Evolutionary conservation across 2,888 invertebrate genomes (phyloP).

Genomic region (Lithosia quadra): DNA sequence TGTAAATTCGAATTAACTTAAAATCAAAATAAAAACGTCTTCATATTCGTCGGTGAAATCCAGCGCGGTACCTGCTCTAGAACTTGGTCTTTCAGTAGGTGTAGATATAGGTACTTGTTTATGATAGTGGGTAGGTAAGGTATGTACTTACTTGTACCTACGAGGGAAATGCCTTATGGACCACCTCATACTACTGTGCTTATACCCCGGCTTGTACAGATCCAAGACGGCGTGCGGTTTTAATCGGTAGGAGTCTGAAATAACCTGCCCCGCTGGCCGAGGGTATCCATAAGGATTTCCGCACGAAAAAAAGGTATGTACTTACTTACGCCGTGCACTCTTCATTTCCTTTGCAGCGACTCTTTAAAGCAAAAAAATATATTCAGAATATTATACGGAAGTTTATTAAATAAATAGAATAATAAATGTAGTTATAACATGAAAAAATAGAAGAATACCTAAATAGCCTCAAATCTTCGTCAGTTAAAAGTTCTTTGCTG

Average conservation of each 20-base stretch:
- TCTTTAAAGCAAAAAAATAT: not conserved
- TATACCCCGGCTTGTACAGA: too few relatives aligned
- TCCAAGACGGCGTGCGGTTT: too few relatives aligned
- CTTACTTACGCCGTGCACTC: not conserved
- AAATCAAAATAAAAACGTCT: too few relatives aligned
- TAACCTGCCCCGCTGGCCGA: too few relatives aligned
- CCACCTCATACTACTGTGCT: too few relatives aligned
- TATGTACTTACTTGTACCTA: conserved; percentile 2
- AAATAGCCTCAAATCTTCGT: conserved; percentile 10
- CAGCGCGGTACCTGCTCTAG: not conserved
- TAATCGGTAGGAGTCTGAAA: too few relatives aligned
- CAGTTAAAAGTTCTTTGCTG: conserved; percentile 1
- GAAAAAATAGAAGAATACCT: conserved; percentile 19
- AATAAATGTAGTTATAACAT: not conserved
- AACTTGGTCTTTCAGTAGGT: not conserved
- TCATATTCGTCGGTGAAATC: not conserved
- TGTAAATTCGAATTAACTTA: too few relatives aligned
- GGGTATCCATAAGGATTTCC: too few relatives aligned
- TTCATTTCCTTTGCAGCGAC: not conserved
- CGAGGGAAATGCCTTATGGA: too few relatives aligned
- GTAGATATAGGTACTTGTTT: not conserved
- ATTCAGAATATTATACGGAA: not conserved
- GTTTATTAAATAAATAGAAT: not conserved
- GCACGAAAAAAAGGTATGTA: too few relatives aligned
- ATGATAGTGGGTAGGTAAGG: not conserved